A percentile compares a stretch with the other conserved stretches of the same genome.
phyloP scores from a whole-genome alignment of 1,140 invertebrate genomes.

The Colletes latitarsis region DNA sequence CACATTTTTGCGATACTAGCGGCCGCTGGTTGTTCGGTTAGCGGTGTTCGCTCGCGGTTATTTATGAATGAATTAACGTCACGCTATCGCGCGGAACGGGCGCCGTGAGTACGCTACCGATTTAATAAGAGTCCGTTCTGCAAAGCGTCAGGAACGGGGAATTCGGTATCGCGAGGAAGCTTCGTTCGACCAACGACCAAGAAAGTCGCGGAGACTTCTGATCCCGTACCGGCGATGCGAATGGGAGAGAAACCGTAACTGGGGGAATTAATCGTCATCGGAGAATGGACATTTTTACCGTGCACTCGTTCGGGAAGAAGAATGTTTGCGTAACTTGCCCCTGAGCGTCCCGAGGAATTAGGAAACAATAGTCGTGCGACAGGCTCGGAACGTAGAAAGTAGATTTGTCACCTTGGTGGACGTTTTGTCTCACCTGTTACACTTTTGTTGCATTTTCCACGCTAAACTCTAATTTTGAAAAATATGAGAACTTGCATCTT shows the following conservation, averaged over 20 bases:
- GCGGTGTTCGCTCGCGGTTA: slow-evolving; percentile 18
- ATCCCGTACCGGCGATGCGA: neutral
- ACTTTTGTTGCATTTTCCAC: too few species aligned
- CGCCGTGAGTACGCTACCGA: slow-evolving; percentile 16
- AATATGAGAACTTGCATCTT: too few species aligned
- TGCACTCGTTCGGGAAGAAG: too few species aligned
- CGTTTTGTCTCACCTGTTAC: too few species aligned
- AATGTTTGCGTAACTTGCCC: too few species aligned
- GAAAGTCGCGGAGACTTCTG: neutral
- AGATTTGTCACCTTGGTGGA: too few species aligned
- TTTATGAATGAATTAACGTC: slow-evolving; percentile 49
- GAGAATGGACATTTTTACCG: too few species aligned
- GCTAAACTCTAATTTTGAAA: too few species aligned
- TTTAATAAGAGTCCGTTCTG: slow-evolving; percentile 14
- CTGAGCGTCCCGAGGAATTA: too few species aligned
- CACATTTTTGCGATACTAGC: slow-evolving; percentile 20
- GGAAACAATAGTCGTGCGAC: too few species aligned
- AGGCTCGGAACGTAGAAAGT: too few species aligned
- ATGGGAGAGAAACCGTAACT: neutral
- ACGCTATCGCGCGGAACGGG: slow-evolving; percentile 28
- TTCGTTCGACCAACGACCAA: neutral
- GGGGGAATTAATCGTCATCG: too few species aligned
- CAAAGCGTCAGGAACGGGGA: neutral
- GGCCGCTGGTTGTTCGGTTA: slow-evolving; percentile 9
- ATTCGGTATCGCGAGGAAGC: neutral